Evolutionary conservation across 2,888 invertebrate species (phyloP).

Genomic region (Drosophila setosimentum): DNA sequence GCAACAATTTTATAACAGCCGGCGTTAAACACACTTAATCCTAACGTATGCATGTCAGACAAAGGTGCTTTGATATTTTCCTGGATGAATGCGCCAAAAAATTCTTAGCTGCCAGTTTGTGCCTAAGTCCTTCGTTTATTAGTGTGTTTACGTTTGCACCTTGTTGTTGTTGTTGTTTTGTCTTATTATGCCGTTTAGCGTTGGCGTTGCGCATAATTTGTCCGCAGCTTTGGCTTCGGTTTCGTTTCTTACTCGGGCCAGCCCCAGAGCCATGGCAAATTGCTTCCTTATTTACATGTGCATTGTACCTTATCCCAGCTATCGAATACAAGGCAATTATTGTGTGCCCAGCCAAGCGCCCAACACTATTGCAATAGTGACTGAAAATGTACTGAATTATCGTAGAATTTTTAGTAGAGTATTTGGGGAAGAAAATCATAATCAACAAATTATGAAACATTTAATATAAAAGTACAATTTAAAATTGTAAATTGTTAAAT

Average conservation of each 20-base stretch:
- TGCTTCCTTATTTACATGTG: slow-evolving; percentile 72
- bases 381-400: not conserved
- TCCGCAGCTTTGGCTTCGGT: slow-evolving; percentile 49
- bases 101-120: slow-evolving; percentile 49
- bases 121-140: slow-evolving; percentile 17
- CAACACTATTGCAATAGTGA: slow-evolving; percentile 21
- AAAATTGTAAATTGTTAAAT: too few species aligned
- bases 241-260: slow-evolving; percentile 65
- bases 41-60: not conserved
- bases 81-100: slow-evolving; percentile 14
- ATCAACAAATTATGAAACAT: not conserved
- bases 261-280: slow-evolving; percentile 64
- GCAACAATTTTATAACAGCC: slow-evolving; percentile 30
- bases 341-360: slow-evolving; percentile 25
- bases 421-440: too few species aligned
- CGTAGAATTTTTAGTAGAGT: not conserved
- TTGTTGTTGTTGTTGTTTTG: not conserved
- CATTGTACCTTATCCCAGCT: slow-evolving; percentile 34
- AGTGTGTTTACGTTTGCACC: slow-evolving; percentile 53
- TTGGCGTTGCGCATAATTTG: slow-evolving; percentile 69
- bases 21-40: slow-evolving; percentile 22
- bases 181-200: slow-evolving; percentile 13
- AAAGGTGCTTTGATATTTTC: slow-evolving; percentile 8
- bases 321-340: slow-evolving; percentile 26
- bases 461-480: not conserved